A percentile compares a stretch with the other conserved stretches of the same genome.
These are phyloP conservation scores for Terrapene triunguis DNA, from an alignment of 2,113 vertebrate genomes.

Conservation along the genomic window DNA sequence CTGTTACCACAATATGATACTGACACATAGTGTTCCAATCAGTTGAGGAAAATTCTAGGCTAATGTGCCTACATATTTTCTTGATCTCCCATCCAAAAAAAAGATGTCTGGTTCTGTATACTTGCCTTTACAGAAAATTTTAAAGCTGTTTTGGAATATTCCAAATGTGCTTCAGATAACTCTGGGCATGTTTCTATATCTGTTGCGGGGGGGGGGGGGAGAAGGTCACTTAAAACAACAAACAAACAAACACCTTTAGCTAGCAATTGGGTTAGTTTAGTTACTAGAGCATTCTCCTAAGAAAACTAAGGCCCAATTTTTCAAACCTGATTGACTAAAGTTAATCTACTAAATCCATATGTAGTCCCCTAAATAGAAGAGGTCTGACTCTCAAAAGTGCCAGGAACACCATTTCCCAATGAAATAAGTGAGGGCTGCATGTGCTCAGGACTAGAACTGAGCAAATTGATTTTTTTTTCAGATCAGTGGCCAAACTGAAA, in stretches of 20 bases:
- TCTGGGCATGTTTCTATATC: neutral
- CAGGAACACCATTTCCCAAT: neutral
- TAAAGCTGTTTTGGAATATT: neutral
- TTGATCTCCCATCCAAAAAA: neutral
- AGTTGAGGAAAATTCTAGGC: neutral
- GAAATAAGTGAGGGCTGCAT: neutral
- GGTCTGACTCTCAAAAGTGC: neutral
- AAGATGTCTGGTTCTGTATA: neutral
- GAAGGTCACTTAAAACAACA: neutral
- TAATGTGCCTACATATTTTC: accelerated
- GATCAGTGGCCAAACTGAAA: neutral
- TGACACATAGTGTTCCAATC: neutral
- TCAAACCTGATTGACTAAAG: neutral
- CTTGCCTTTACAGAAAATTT: neutral
- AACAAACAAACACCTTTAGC: neutral
- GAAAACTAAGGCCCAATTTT: neutral
- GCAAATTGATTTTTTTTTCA: neutral
- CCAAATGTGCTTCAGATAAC: neutral
- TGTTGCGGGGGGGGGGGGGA: neutral
- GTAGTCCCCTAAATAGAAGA: neutral
- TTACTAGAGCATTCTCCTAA: neutral
- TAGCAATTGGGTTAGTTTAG: neutral
- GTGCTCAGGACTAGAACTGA: neutral
- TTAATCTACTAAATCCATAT: neutral
- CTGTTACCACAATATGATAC: neutral